Base-by-base conservation (phyloP, 2,113 vertebrate genomes). In the Gobius niger region DNA sequence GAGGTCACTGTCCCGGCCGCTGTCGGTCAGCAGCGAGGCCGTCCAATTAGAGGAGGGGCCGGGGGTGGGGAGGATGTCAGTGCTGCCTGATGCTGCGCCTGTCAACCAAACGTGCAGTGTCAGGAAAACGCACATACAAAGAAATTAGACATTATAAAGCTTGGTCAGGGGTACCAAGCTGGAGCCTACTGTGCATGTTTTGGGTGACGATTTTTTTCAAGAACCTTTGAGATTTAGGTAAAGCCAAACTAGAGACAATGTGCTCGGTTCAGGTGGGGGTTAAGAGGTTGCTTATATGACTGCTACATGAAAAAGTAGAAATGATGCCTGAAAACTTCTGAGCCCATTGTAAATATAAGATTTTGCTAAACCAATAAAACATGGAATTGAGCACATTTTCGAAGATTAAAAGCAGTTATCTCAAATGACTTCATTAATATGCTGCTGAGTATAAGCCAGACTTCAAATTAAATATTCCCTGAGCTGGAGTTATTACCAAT, bases 41-140 rank as follows among this genome's bases (percentile, higher is more conserved):
- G 97, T 99, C 98, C 98, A 99, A 87, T 97, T 98, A 61, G 94
- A 90, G 63, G 94, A 87, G 8, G 90, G 52, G 63, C 91, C 93
- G 52, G 97, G 95, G 68, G 95, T 93, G 0, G 97, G 98, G 54
- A 99, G 92, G 62, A 99, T 93, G 83, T 99, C 96, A 5, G 95
- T 96, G 85, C 95, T 96, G 85, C 96, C 96, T 4, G 96, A 97
- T 51, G 96, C 96, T 59, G 96, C 95, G 81, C 97, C 98, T 99
- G 67, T 63, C 5, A 63, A 63, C 73, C 63, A 89, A 44, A 76
- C 41, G 24, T 3, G 61, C 6, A 6, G 13, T 57, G 70, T 73
- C 60, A 75, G 15, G 40, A 44, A 0, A 6, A 9, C 52, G 69
- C 50, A 40, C 18, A 44, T n/a, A 65, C 15, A 34, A 51, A 47